Base-by-base conservation (phyloP, 1,140 invertebrate species). In the Sitophilus oryzae region DNA sequence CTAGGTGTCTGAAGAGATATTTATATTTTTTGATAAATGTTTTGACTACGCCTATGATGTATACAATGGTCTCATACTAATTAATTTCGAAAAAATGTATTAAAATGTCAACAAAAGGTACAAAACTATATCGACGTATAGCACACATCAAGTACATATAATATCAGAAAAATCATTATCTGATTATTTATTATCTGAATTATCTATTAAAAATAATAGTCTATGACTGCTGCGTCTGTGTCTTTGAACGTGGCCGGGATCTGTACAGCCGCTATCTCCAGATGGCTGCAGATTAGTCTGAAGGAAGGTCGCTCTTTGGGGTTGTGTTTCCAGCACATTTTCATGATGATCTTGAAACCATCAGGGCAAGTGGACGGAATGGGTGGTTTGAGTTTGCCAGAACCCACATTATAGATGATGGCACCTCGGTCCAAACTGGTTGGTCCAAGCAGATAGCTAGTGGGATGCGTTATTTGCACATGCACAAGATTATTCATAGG, bases 381-480 rank as follows among this genome's bases (percentile, higher is more conserved):
- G 1, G 93, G 93, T 25, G 98, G 80, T 10, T 69, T 69, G 1
- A 96, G 79, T 44, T 91, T 93, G 72, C 93, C 89, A 62, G 86
- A 94, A 2, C 96, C 96, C 4, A 99, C 95, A 10, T 95, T 94
- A 84, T 91, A 98, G 76, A 98, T 97, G 37, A 99, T 94, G 36
- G 94, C 93, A 52, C 50, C 41, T 2, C 93, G 93, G 71, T 98
- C 94, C 9, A 98, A n/a, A n/a, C n/a, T n/a, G n/a, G n/a, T n/a
- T 99, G 94, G 94, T 85, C 93, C 3, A 93, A 91, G 71, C 92
- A 97, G 74, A 96, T 99, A 51, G 93, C 94, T 6, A 80, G 83
- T 58, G 96, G 95, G 5, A 98, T 98, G 95, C 83, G 89, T 63
- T 98, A 98, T 75, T 77, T 99, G 23, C 96, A 99, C 75, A 81